These are phyloP conservation scores for Syngnathus scovelli DNA, from an alignment of 2,113 vertebrate species.

Conservation along the genomic window DNA sequence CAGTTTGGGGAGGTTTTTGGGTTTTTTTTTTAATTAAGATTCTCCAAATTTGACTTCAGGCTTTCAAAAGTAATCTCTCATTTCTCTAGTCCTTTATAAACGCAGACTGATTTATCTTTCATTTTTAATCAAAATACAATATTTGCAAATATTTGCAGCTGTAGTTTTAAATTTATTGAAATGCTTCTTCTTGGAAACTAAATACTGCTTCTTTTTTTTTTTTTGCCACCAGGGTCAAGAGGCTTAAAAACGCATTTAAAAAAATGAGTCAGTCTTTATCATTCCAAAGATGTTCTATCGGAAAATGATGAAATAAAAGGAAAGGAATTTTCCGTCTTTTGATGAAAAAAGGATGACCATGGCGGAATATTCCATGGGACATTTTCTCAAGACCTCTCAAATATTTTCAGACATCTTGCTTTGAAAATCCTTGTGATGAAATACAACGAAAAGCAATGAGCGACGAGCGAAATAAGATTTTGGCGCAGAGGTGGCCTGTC, in stretches of 20 bases:
- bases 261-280: not conserved
- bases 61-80: too few species aligned
- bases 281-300: not conserved
- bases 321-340: not conserved
- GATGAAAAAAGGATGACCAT: not conserved
- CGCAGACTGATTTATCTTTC: too few species aligned
- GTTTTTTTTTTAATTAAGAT: too few species aligned
- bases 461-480: not conserved
- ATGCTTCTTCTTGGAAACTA: too few species aligned
- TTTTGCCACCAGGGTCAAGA: not conserved
- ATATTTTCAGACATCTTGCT: not conserved
- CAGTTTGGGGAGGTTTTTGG: too few species aligned
- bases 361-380: not conserved
- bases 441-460: not conserved
- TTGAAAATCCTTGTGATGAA: not conserved
- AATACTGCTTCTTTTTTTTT: not conserved
- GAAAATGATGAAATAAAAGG: slow-evolving; percentile 1
- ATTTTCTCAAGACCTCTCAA: not conserved
- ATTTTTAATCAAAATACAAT: too few species aligned
- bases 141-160: too few species aligned
- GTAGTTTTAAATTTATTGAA: too few species aligned
- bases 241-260: not conserved
- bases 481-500: too few species aligned
- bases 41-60: too few species aligned
- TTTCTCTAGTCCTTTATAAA: too few species aligned